These are phyloP conservation scores for Streptopelia turtur DNA, from an alignment of 2,797 vertebrate species.

Conservation along the genomic window DNA sequence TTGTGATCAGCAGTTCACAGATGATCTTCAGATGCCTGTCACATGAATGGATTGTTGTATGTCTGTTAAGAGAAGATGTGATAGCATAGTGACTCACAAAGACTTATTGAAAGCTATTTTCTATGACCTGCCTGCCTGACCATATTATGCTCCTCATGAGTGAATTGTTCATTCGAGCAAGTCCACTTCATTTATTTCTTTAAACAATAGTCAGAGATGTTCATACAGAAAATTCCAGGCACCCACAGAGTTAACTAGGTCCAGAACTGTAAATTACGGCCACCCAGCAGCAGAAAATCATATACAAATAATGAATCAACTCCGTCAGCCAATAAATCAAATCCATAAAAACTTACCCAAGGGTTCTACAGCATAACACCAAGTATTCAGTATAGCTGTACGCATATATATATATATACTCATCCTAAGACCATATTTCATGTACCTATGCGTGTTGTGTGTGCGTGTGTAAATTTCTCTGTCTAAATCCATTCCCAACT, in stretches of 20 bases:
- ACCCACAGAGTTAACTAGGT: conserved; percentile 40
- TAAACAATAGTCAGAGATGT: conserved; percentile 19
- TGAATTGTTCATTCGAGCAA: conserved; percentile 20
- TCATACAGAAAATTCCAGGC: background rate
- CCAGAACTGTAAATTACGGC: conserved; percentile 42
- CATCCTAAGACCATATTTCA: conserved; percentile 25
- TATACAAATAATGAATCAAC: conserved; percentile 57
- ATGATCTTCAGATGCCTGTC: background rate
- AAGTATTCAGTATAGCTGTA: conserved; percentile 4
- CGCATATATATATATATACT: background rate
- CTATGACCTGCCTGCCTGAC: background rate
- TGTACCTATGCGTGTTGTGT: background rate
- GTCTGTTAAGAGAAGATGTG: background rate
- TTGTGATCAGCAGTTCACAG: background rate
- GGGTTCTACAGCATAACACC: conserved; percentile 42
- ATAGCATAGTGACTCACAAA: background rate
- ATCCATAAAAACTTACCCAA: conserved; percentile 48
- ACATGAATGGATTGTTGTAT: background rate
- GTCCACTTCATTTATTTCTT: conserved; percentile 39
- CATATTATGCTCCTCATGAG: background rate
- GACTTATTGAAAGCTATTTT: conserved; percentile 1
- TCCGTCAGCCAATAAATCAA: conserved; percentile 48
- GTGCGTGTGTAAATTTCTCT: background rate
- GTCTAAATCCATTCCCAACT: conserved; percentile 15
- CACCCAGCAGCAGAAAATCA: conserved; percentile 52